A percentile compares a stretch with the other conserved stretches of the same genome.
phyloP scores from a whole-genome alignment of 2,113 vertebrate genomes.

The Neolamprologus hecqui region DNA sequence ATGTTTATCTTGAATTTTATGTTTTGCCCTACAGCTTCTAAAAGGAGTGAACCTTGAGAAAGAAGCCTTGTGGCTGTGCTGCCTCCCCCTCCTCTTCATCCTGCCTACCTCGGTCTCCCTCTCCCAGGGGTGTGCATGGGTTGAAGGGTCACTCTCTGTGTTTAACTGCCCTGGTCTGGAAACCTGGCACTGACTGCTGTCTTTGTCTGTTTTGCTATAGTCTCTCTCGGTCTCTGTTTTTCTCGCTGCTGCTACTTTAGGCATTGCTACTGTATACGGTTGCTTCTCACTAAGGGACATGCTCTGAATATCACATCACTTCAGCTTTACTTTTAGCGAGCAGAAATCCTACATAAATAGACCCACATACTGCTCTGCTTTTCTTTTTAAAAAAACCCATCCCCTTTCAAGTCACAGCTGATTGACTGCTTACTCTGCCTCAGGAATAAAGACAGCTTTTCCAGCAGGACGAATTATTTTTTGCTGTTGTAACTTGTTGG shows the following conservation, averaged over 20 bases:
- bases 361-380: not conserved
- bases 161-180: constrained; percentile 64
- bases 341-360: not conserved
- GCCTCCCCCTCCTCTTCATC: not conserved
- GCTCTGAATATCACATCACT: constrained; percentile 43
- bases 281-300: constrained; percentile 24
- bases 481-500: constrained; percentile 8
- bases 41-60: constrained; percentile 39
- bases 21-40: not conserved
- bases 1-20: constrained; percentile 14
- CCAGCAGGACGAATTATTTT: not conserved
- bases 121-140: constrained; percentile 54
- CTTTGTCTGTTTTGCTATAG: constrained; percentile 57
- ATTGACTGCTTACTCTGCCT: not conserved
- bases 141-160: constrained; percentile 60
- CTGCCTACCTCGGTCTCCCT: constrained; percentile 20
- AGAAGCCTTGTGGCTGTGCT: constrained; percentile 31
- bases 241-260: not conserved
- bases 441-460: not conserved
- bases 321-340: constrained; percentile 2
- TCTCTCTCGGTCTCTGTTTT: not conserved
- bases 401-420: not conserved
- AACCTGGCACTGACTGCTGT: constrained; percentile 61
- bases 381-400: not conserved
- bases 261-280: constrained; percentile 48